Base-by-base conservation (phyloP, 2,113 vertebrate genomes). In the Xenopus borealis region DNA sequence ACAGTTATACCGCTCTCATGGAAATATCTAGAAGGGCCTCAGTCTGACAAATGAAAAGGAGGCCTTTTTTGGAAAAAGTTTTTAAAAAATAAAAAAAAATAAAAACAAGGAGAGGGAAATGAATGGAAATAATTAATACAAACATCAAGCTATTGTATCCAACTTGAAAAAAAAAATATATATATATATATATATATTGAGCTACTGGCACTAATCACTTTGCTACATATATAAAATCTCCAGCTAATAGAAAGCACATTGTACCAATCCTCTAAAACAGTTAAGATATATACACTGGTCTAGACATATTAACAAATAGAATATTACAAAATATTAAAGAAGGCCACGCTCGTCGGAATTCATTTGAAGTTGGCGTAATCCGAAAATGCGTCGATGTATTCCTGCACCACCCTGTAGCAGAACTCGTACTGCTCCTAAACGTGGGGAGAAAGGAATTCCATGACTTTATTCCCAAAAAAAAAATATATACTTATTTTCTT, bases 391-490 rank as follows among this genome's bases (percentile, higher is more conserved):
- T 99, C 97, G n/a, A 98, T 98, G 23, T 99, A 99, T 79, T 99
- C 96, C 88, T 99, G 97, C 86, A 99, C 96, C 90, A 99, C 96
- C 89, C 96, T 98, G 93, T 99, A 99, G 91, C 97, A 98, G 93
- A 99, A 99, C 88, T 99, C 97, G 64, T 99, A 99, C 93, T 99
- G 97, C 89, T 99, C 97, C 97, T 98, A 87, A 78, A 66, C 4
- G 69, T 0, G 1, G 17, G 23, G 23, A 10, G 6, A 62, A 20
- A 62, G 27, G 18, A 40, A 40, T 6, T 40, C 23, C 23, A 27
- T 40, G 23, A 27, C 23, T 27, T 27, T 27, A 27, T 27, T 27
- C 23, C n/a, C n/a, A n/a, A n/a, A n/a, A n/a, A n/a, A n/a, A n/a
- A n/a, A n/a, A n/a, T n/a, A n/a, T n/a, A n/a, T n/a, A n/a, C n/a